phyloP scores from a whole-genome alignment of 2,797 vertebrate genomes.

The Xenopus petersii region DNA sequence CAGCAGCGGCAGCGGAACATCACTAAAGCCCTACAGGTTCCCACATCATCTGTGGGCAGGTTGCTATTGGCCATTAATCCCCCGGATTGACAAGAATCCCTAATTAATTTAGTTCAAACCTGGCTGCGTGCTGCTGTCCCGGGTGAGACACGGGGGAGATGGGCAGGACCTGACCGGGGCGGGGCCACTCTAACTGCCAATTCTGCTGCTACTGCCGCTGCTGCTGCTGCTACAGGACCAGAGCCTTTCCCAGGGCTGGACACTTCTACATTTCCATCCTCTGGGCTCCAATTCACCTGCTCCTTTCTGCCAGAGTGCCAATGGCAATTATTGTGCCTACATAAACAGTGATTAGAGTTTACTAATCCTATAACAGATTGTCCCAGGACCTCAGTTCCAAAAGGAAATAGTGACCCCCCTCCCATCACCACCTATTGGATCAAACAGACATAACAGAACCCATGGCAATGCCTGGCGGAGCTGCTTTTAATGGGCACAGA shows the following conservation, averaged over 20 bases:
- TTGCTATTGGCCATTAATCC: slow-evolving; percentile 83
- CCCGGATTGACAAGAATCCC: slow-evolving; percentile 82
- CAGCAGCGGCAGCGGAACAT: slow-evolving; percentile 55
- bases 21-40: slow-evolving; percentile 57
- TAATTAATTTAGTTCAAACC: slow-evolving; percentile 94
- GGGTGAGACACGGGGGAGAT: slow-evolving; percentile 80
- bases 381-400: no score
- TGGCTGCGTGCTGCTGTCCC: slow-evolving; percentile 79
- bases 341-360: no score
- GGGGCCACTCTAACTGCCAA: slow-evolving; percentile 72
- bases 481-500: background rate
- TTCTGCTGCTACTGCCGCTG: slow-evolving; percentile 55
- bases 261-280: no score
- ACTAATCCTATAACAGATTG: no score
- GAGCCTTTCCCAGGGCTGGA: slow-evolving; percentile 20
- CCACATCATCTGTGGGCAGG: slow-evolving; percentile 60
- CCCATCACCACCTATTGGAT: background rate
- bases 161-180: slow-evolving; percentile 68
- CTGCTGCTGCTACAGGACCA: slow-evolving; percentile 52
- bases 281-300: background rate
- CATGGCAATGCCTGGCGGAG: background rate
- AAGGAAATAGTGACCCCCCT: background rate
- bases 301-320: background rate
- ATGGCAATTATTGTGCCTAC: background rate
- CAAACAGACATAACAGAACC: background rate